These are phyloP conservation scores for Eulemur macaco DNA, from an alignment of 2,113 vertebrate species.

Conservation along the genomic window DNA sequence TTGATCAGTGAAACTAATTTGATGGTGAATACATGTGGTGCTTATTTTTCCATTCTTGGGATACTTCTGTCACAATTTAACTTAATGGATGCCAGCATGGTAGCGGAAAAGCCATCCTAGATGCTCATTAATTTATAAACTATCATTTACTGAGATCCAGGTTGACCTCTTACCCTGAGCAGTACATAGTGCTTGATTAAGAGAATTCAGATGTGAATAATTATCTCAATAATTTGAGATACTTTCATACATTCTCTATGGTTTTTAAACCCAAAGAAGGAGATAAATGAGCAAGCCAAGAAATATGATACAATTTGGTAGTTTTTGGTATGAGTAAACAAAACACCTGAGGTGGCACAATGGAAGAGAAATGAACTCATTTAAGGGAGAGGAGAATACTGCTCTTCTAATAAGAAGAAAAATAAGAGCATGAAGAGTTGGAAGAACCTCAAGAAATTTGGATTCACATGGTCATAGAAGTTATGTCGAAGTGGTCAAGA, in stretches of 20 bases:
- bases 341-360: not conserved
- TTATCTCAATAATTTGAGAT: constrained; percentile 3
- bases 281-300: not conserved
- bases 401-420: not conserved
- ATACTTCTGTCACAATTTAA: not conserved
- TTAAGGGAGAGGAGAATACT: not conserved
- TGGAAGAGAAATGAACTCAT: not conserved
- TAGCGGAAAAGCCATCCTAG: not conserved
- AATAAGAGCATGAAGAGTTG: not conserved
- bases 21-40: too few relatives aligned
- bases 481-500: not conserved
- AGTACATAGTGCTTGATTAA: not conserved
- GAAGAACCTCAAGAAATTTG: not conserved
- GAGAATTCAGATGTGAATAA: not conserved
- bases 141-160: not conserved
- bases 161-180: not conserved
- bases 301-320: not conserved
- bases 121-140: not conserved
- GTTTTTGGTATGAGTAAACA: not conserved
- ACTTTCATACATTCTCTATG: not conserved
- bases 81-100: not conserved
- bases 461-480: not conserved
- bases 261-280: not conserved
- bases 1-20: too few relatives aligned
- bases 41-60: too few relatives aligned